Evolutionary conservation across 2,113 vertebrate species (phyloP).

Genomic region (Loxodonta africana): DNA sequence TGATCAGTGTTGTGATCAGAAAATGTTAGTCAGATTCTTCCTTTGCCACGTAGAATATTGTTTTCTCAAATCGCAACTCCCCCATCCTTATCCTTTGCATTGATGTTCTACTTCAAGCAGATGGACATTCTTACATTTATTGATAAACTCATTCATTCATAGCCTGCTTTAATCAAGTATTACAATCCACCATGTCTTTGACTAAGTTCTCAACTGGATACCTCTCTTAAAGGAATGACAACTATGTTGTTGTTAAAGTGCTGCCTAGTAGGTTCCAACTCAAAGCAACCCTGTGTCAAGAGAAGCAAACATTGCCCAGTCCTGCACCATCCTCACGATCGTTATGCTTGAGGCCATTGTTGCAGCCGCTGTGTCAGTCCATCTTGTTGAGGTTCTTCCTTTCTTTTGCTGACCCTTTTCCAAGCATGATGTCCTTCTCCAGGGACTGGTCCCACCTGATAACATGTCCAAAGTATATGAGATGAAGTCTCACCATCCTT

Average conservation of each 20-base stretch:
- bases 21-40: not conserved
- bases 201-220: slow-evolving; percentile 1
- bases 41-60: not conserved
- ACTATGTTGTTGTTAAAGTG: not conserved
- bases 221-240: not conserved
- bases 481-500: too few species aligned
- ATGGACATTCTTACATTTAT: not conserved
- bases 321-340: too few species aligned
- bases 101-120: not conserved
- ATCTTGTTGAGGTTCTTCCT: too few species aligned
- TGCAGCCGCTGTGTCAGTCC: too few species aligned
- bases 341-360: too few species aligned
- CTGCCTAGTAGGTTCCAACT: too few species aligned
- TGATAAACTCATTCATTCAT: not conserved
- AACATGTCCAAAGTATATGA: too few species aligned
- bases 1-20: not conserved
- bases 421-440: too few species aligned
- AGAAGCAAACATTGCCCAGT: too few species aligned
- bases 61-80: not conserved
- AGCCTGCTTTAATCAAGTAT: slow-evolving; percentile 4
- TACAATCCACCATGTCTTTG: slow-evolving; percentile 1
- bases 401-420: too few species aligned
- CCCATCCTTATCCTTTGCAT: not conserved
- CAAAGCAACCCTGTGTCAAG: too few species aligned
- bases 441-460: too few species aligned